Percentiles rank a stretch among this genome's conserved stretches.
phyloP scores from a whole-genome alignment of 2,797 vertebrate genomes.

The Microctenopoma steveboyesi region DNA sequence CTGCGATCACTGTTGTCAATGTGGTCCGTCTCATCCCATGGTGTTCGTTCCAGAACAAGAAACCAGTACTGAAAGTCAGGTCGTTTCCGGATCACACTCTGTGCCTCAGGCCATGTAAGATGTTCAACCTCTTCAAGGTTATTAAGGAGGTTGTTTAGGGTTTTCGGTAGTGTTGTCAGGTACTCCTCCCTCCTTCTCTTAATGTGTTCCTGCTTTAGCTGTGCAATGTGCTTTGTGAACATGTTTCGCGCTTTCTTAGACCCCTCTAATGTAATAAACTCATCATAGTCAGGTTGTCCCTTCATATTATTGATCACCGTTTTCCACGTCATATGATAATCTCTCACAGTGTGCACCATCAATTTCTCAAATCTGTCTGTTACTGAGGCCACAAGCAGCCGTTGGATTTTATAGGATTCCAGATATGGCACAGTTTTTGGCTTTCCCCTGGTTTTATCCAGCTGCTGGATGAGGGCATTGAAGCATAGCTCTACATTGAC shows the following conservation, averaged over 20 bases:
- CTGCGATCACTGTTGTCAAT: constrained; percentile 95
- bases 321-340: constrained; percentile 98
- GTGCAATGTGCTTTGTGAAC: constrained; percentile 95
- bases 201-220: constrained; percentile 98
- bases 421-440: constrained; percentile 97
- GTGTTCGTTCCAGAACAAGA: constrained; percentile 93
- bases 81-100: constrained; percentile 91
- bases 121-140: constrained; percentile 96
- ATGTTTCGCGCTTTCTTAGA: constrained; percentile 94
- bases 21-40: constrained; percentile 97
- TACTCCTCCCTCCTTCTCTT: constrained; percentile 95
- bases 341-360: constrained; percentile 91
- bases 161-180: constrained; percentile 93
- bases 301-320: constrained; percentile 92
- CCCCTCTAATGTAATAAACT: constrained; percentile 96
- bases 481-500: constrained; percentile 96
- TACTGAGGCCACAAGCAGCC: constrained; percentile 91
- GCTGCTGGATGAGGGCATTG: constrained; percentile 94
- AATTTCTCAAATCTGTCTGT: constrained; percentile 96
- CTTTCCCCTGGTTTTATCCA: constrained; percentile 97
- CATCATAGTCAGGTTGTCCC: constrained; percentile 95
- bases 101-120: constrained; percentile 93
- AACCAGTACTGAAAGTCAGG: constrained; percentile 96
- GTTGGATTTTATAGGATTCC: constrained; percentile 95
- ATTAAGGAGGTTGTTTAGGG: constrained; percentile 93